Base-by-base conservation (phyloP, 2,113 vertebrate species). In the Melanostigma gelatinosum region DNA sequence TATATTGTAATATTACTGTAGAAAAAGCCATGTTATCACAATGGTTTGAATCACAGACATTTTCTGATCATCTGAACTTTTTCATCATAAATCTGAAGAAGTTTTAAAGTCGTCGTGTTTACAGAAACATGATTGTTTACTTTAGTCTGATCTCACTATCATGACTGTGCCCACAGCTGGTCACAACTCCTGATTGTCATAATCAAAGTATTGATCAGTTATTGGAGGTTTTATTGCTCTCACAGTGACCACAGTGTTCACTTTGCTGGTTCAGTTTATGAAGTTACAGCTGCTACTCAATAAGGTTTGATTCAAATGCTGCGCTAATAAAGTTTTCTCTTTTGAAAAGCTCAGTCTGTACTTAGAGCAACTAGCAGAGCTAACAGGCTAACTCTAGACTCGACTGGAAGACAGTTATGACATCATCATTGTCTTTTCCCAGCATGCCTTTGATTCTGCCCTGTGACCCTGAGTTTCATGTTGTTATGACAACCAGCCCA, bases 401-500 rank as follows among this genome's bases (percentile, higher is more conserved):
- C 13, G 0, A 64, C 58, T 71, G 86, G 89, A 87, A 88, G 89
- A 91, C 88, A 16, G 54, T 29, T 54, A 16, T 0, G 34, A 80
- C 77, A 75, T 72, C 81, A 58, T 74, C 36, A 1, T 38, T 62
- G 4, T 71, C 36, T 36, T 0, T 55, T 64, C 52, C 42, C 72
- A 78, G 50, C 72, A 82, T 72, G 77, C 84, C 70, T 88, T 85
- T 88, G 81, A 83, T 57, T 67, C 46, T 81, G 76, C 72, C 72
- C 65, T 74, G 20, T 74, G 38, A 88, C 83, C 90, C 90, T 90
- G 90, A 90, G 90, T 85, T 87, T 85, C 52, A 63, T n/a, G 68
- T 84, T 88, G 64, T 74, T 61, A 81, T 66, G 70, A 75, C 80
- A 82, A 86, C 80, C 48, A 24, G 57, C 60, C 34, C n/a, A 58